These are phyloP conservation scores for Planiliza haematocheilus DNA, from an alignment of 2,113 vertebrate species.

Conservation along the genomic window DNA sequence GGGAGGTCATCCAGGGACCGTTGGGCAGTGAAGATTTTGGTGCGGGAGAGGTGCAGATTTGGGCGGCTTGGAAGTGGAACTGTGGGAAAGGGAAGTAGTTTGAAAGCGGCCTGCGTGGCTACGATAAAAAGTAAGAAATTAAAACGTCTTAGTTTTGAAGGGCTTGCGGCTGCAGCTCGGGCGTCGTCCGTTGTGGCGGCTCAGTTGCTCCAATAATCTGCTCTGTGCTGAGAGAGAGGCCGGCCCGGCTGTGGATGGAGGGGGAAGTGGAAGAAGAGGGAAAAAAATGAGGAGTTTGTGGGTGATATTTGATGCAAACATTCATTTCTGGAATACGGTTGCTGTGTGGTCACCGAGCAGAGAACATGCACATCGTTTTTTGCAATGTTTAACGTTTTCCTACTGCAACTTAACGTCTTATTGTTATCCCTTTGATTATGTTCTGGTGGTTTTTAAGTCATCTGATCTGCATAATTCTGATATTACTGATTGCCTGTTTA, in stretches of 20 bases:
- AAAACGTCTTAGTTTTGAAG: constrained; percentile 77
- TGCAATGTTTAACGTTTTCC: background rate
- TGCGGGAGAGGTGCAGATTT: constrained; percentile 73
- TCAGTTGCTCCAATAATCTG: constrained; percentile 69
- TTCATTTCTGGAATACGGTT: constrained; percentile 35
- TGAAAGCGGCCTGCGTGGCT: constrained; percentile 76
- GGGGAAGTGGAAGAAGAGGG: constrained; percentile 15
- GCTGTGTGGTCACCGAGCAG: constrained; percentile 66
- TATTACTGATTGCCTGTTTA: too few relatives aligned
- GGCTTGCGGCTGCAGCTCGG: constrained; percentile 47
- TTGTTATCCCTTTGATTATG: background rate
- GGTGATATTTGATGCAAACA: constrained; percentile 49
- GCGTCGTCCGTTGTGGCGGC: constrained; percentile 50
- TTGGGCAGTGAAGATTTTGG: constrained; percentile 69
- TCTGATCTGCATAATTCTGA: background rate
- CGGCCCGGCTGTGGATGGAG: constrained; percentile 34
- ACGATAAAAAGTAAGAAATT: constrained; percentile 84
- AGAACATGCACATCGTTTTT: background rate
- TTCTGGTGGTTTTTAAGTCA: background rate
- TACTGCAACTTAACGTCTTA: background rate
- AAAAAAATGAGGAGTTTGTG: constrained; percentile 43
- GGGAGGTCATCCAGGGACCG: constrained; percentile 78
- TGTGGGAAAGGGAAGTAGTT: constrained; percentile 73
- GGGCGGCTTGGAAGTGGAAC: constrained; percentile 75
- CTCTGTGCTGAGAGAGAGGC: constrained; percentile 58